A percentile compares a stretch with the other conserved stretches of the same genome.
Evolutionary conservation across 2,113 vertebrate species (phyloP).

Genomic region (Philantomba maxwellii): DNA sequence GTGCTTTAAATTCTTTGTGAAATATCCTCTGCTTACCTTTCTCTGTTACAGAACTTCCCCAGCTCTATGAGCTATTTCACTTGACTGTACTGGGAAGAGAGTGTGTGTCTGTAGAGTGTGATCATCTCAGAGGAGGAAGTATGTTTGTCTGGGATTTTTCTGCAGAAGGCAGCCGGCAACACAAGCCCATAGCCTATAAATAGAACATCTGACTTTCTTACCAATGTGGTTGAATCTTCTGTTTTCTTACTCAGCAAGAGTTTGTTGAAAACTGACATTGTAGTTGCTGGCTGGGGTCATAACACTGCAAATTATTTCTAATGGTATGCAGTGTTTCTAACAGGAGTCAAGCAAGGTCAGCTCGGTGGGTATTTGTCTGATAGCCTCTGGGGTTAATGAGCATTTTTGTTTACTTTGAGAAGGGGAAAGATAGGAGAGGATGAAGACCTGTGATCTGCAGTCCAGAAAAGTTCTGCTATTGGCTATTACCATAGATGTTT

Average conservation of each 20-base stretch:
- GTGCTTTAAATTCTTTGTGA: neutral
- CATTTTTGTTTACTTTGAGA: constrained; percentile 12
- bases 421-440: neutral
- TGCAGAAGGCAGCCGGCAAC: neutral
- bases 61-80: neutral
- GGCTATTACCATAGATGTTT: neutral
- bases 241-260: constrained; percentile 42
- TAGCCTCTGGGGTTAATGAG: neutral
- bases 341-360: neutral
- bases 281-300: neutral
- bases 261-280: constrained; percentile 9
- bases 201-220: constrained; percentile 47
- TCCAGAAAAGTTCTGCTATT: neutral
- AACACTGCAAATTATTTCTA: constrained; percentile 39
- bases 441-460: neutral
- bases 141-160: neutral
- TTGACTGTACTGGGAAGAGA: neutral
- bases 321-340: constrained; percentile 17
- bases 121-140: neutral
- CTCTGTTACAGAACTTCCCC: neutral
- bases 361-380: neutral
- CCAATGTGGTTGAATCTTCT: neutral
- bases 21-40: neutral
- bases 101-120: neutral
- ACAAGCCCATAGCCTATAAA: neutral